These are phyloP conservation scores for Trisateles emortualis DNA, from an alignment of 2,888 invertebrate genomes.

Conservation along the genomic window DNA sequence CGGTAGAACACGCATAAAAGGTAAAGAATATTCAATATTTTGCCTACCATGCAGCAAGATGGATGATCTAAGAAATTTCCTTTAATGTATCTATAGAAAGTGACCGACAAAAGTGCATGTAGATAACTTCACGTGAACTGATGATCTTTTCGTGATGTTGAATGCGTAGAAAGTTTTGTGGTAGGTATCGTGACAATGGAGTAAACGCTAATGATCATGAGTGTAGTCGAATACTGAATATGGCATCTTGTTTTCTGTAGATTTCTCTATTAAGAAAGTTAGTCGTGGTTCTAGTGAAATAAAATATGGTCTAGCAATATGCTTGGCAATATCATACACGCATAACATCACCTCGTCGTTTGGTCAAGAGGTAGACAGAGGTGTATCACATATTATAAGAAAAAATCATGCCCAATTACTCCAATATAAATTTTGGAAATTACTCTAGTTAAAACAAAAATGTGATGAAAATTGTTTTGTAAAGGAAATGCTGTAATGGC, in stretches of 20 bases:
- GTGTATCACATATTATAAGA: too few species aligned
- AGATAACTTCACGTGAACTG: constrained; percentile 9
- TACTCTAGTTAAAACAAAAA: too few species aligned
- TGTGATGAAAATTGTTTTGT: too few species aligned
- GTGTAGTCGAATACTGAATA: constrained; percentile 11
- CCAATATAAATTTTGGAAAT: too few species aligned
- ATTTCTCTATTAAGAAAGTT: constrained; percentile 1
- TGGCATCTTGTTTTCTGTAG: constrained; percentile 15
- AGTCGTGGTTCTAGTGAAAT: neutral
- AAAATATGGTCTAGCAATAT: neutral
- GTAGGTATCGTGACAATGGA: constrained; percentile 25
- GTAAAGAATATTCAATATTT: neutral
- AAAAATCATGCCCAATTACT: too few species aligned
- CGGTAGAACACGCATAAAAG: too few species aligned
- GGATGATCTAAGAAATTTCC: neutral
- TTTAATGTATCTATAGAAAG: constrained; percentile 3
- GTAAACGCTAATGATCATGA: constrained; percentile 22
- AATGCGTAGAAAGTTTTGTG: constrained; percentile 35
- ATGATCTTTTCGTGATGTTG: constrained; percentile 22
- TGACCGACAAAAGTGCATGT: constrained; percentile 10
- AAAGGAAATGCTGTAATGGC: too few species aligned
- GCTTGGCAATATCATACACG: neutral
- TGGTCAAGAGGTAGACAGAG: neutral
- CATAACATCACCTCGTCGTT: neutral
- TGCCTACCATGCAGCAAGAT: neutral